A percentile compares a stretch with the other conserved stretches of the same genome.
These are phyloP conservation scores for Scalopus aquaticus DNA, from an alignment of 2,113 vertebrate genomes.

Conservation along the genomic window DNA sequence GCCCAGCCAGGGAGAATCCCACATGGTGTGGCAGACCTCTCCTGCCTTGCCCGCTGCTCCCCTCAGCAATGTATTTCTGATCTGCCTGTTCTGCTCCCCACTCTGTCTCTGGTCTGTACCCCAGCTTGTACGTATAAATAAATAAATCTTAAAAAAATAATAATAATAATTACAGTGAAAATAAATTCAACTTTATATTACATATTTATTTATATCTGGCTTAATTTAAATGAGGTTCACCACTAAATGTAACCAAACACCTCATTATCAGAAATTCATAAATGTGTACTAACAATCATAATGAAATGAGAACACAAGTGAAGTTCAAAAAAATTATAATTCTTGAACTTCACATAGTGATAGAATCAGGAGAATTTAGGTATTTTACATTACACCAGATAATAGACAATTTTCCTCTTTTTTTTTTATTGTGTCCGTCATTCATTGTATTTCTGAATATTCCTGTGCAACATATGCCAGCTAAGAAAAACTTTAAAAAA, in stretches of 20 bases:
- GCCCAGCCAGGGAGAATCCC: too few species aligned
- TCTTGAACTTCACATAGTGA: neutral
- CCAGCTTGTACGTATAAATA: too few species aligned
- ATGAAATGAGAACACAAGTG: neutral
- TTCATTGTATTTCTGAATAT: conserved; percentile 19
- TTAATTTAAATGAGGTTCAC: conserved; percentile 34
- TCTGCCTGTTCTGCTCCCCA: too few species aligned
- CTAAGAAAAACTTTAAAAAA: neutral
- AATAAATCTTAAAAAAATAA: too few species aligned
- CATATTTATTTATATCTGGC: neutral
- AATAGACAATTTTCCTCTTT: neutral
- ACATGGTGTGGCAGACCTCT: too few species aligned
- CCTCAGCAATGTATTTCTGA: too few species aligned
- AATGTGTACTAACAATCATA: conserved; percentile 7
- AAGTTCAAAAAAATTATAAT: neutral
- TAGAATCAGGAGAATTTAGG: conserved; percentile 1
- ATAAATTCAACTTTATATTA: conserved; percentile 48
- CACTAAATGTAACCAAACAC: conserved; percentile 20
- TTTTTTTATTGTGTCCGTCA: neutral
- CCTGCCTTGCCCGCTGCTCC: too few species aligned
- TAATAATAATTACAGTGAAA: too few species aligned
- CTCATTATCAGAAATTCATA: conserved; percentile 28
- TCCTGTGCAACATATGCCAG: conserved; percentile 5
- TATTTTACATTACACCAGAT: neutral
- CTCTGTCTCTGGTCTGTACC: too few species aligned